A percentile compares a stretch with the other conserved stretches of the same genome.
Evolutionary conservation across 2,888 invertebrate genomes (phyloP).

Genomic region (Macrosoma leucophasiata): DNA sequence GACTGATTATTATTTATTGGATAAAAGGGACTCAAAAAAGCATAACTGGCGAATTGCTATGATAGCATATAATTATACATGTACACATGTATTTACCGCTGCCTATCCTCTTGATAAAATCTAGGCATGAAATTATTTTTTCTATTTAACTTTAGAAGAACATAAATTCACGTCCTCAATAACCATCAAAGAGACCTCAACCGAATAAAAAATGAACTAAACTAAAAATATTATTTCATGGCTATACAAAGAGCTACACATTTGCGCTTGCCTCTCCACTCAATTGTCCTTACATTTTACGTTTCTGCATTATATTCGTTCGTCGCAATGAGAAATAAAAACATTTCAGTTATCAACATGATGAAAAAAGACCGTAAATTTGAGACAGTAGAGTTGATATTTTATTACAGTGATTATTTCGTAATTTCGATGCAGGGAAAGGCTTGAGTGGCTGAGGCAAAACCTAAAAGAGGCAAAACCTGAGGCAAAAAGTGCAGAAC

Average conservation of each 20-base stretch:
- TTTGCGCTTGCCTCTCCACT: constrained; percentile 51
- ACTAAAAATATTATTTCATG: constrained; percentile 39
- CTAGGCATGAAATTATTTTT: no score
- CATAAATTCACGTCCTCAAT: no score
- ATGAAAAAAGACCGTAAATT: constrained; percentile 25
- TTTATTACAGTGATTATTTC: constrained; percentile 27
- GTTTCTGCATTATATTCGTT: constrained; percentile 71
- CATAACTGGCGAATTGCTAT: no score
- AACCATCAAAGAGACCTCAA: no score
- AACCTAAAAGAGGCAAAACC: constrained; percentile 65
- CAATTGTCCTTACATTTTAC: constrained; percentile 72
- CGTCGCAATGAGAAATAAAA: constrained; percentile 69
- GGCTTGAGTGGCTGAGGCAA: constrained; percentile 66
- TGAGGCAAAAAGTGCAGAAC: constrained; percentile 70
- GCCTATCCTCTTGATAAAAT: no score
- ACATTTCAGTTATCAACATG: constrained; percentile 44
- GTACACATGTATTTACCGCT: no score
- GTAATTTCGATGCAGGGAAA: constrained; percentile 63
- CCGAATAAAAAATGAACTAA: no score
- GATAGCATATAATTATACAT: no score
- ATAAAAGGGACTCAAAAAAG: no score
- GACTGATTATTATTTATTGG: no score
- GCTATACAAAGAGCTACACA: constrained; percentile 54
- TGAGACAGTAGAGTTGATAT: constrained; percentile 26
- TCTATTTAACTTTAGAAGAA: no score